Evolutionary conservation across 2,797 vertebrate genomes (phyloP).

Genomic region (Epinephelus awoara): DNA sequence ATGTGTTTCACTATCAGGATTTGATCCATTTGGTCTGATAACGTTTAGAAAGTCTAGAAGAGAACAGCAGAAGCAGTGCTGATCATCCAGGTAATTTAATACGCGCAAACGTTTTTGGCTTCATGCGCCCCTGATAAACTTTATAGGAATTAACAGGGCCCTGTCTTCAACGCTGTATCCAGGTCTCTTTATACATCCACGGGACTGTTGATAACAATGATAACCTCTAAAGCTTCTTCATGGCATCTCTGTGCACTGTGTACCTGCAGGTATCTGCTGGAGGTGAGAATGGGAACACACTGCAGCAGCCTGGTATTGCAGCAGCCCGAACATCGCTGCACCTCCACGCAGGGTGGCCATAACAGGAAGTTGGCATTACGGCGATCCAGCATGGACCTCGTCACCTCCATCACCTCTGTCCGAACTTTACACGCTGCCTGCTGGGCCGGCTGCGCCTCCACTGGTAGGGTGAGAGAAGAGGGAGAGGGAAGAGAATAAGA

Average conservation of each 20-base stretch:
- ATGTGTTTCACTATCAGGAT: too few relatives aligned
- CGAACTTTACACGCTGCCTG: constrained; percentile 93
- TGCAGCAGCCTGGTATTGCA: constrained; percentile 89
- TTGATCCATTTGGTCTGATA: too few relatives aligned
- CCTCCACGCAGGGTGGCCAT: constrained; percentile 95
- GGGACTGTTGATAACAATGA: too few relatives aligned
- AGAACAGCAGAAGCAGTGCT: too few relatives aligned
- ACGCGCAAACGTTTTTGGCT: too few relatives aligned
- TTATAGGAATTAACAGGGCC: too few relatives aligned
- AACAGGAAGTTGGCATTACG: constrained; percentile 93
- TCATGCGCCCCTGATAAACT: too few relatives aligned
- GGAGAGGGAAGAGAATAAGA: background rate
- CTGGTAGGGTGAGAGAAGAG: constrained; percentile 11
- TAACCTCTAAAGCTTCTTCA: background rate
- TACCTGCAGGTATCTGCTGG: constrained; percentile 91
- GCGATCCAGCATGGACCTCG: constrained; percentile 91
- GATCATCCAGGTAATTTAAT: too few relatives aligned
- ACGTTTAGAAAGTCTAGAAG: too few relatives aligned
- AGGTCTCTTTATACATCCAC: too few relatives aligned
- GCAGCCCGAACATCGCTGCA: constrained; percentile 96
- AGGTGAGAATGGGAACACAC: constrained; percentile 87
- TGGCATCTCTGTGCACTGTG: background rate
- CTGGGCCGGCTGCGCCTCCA: constrained; percentile 84
- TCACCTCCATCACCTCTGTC: constrained; percentile 93
- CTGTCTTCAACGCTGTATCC: too few relatives aligned